These are phyloP conservation scores for Lutjanus erythropterus DNA, from an alignment of 2,113 vertebrate species.

Conservation along the genomic window DNA sequence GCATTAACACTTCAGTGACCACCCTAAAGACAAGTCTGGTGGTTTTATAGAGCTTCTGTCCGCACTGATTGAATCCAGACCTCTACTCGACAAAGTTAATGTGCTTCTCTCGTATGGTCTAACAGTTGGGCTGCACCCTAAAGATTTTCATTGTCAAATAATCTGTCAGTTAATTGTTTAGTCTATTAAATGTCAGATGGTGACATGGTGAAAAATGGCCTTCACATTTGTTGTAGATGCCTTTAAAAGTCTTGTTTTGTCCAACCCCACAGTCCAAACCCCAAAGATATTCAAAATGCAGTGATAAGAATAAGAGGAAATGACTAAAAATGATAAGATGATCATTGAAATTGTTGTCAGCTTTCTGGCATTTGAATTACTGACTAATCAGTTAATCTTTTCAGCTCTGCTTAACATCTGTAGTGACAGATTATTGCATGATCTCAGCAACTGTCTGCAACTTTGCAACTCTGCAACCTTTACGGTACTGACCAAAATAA, in stretches of 20 bases:
- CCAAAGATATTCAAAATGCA: not conserved
- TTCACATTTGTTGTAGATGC: not conserved
- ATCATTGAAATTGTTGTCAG: not conserved
- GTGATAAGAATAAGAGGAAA: not conserved
- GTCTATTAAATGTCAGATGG: not conserved
- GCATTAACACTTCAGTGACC: slow-evolving; percentile 61
- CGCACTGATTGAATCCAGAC: slow-evolving; percentile 24
- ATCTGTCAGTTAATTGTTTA: not conserved
- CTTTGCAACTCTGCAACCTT: no score
- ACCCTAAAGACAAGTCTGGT: slow-evolving; percentile 51
- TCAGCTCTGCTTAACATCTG: not conserved
- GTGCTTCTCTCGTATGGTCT: not conserved
- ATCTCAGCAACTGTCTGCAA: no score
- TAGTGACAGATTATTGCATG: not conserved
- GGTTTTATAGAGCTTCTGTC: slow-evolving; percentile 24
- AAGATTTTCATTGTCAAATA: not conserved
- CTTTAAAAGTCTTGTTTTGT: not conserved
- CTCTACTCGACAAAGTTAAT: slow-evolving; percentile 12
- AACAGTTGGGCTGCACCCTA: not conserved
- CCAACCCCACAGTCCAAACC: not conserved
- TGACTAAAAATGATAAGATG: no score
- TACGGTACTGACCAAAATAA: no score
- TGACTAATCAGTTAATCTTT: no score
- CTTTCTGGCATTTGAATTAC: not conserved
- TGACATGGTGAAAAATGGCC: not conserved